Evolutionary conservation across 2,113 vertebrate species (phyloP).

Genomic region (Psittacara wagleri): DNA sequence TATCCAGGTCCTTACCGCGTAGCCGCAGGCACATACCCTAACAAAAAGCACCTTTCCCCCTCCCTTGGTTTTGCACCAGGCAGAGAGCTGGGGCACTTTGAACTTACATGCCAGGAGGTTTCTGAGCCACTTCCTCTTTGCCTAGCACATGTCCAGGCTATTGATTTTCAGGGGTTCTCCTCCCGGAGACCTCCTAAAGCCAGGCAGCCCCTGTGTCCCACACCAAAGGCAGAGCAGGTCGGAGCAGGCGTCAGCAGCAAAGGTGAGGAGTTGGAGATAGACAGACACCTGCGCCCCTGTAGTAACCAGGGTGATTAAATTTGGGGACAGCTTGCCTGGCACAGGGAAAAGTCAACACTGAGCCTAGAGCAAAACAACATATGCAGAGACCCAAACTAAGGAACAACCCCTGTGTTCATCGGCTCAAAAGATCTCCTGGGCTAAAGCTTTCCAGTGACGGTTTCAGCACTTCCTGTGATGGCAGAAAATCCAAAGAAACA

Average conservation of each 20-base stretch:
- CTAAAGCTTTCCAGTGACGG: background rate
- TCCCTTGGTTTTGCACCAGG: background rate
- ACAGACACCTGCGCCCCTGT: background rate
- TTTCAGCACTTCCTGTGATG: background rate
- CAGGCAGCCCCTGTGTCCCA: background rate
- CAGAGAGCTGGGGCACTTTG: fast-evolving
- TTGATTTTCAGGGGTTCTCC: background rate
- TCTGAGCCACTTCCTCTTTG: background rate
- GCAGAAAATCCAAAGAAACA: background rate
- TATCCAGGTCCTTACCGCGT: background rate
- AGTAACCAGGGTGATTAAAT: background rate
- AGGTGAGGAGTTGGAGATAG: background rate
- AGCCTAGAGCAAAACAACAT: background rate
- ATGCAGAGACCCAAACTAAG: background rate
- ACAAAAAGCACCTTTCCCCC: background rate
- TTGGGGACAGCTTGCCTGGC: background rate
- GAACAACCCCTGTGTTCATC: background rate
- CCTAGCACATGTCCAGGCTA: background rate
- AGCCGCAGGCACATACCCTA: background rate
- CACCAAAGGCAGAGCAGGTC: background rate
- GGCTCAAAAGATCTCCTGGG: background rate
- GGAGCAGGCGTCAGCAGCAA: fast-evolving
- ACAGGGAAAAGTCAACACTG: background rate
- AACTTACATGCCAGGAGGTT: background rate
- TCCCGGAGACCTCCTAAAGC: background rate